A percentile compares a stretch with the other conserved stretches of the same genome.
phyloP scores from a whole-genome alignment of 2,113 vertebrate species.

The Etheostoma spectabile region DNA sequence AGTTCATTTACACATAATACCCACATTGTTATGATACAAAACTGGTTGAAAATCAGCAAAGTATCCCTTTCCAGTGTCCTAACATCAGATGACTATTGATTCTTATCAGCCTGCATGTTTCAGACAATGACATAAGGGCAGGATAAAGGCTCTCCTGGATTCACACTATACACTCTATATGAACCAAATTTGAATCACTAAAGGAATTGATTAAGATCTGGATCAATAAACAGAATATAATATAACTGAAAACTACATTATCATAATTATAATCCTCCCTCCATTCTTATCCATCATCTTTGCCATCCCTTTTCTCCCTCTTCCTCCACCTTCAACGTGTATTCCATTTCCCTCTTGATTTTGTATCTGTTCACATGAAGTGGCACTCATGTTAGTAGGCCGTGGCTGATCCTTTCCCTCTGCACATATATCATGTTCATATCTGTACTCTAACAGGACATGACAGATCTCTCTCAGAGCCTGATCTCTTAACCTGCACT shows the following conservation, averaged over 20 bases:
- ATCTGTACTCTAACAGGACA: constrained; percentile 34
- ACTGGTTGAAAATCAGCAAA: background rate
- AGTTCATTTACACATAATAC: no score
- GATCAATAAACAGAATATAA: constrained; percentile 19
- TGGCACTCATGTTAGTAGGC: background rate
- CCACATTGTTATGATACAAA: no score
- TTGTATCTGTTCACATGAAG: background rate
- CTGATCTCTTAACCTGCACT: constrained; percentile 40
- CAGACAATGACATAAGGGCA: background rate
- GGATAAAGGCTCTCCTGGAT: background rate
- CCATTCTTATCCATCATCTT: background rate
- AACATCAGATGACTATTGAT: background rate
- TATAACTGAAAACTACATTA: constrained; percentile 9
- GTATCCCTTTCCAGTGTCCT: background rate
- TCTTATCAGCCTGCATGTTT: background rate
- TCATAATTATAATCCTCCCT: background rate
- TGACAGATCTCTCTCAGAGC: constrained; percentile 41
- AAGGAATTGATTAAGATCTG: background rate
- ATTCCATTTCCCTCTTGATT: background rate
- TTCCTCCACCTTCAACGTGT: background rate
- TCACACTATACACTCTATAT: background rate
- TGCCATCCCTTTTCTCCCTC: background rate
- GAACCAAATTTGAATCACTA: constrained; percentile 1
- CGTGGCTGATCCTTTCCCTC: background rate
- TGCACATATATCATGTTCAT: constrained; percentile 15